Percentiles rank a stretch among this genome's conserved stretches.
These are phyloP conservation scores for Anarrhichthys ocellatus DNA, from an alignment of 2,113 vertebrate genomes.

Conservation along the genomic window DNA sequence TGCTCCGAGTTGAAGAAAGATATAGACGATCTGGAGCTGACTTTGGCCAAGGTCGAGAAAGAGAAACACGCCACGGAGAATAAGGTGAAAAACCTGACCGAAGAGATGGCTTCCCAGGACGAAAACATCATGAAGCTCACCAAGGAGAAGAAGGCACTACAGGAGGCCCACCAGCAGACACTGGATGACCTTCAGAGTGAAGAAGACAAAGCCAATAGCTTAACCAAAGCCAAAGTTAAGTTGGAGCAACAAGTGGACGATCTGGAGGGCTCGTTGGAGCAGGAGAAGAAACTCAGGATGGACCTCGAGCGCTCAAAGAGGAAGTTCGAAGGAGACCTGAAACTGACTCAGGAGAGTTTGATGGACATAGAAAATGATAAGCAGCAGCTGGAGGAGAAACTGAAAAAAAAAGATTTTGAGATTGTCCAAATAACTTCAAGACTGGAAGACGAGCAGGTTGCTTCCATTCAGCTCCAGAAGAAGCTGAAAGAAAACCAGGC, in stretches of 20 bases:
- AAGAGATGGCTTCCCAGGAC: slow-evolving; percentile 95
- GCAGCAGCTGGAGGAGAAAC: slow-evolving; percentile 88
- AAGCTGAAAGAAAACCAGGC: slow-evolving; percentile 85
- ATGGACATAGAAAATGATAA: slow-evolving; percentile 92
- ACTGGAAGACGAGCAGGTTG: slow-evolving; percentile 87
- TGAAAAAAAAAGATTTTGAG: slow-evolving; percentile 93
- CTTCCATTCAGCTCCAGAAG: slow-evolving; percentile 88
- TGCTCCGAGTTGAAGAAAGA: slow-evolving; percentile 85
- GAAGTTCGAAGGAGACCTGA: slow-evolving; percentile 90
- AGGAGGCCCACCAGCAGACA: slow-evolving; percentile 94
- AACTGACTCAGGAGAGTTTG: slow-evolving; percentile 87
- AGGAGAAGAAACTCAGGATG: slow-evolving; percentile 90
- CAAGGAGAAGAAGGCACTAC: slow-evolving; percentile 95
- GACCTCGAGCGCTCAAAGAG: slow-evolving; percentile 89
- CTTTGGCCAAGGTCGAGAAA: slow-evolving; percentile 83
- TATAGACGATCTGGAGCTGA: slow-evolving; percentile 84
- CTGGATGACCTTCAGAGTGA: slow-evolving; percentile 96
- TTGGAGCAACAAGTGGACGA: slow-evolving; percentile 95
- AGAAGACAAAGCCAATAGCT: slow-evolving; percentile 93
- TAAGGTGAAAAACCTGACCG: slow-evolving; percentile 94
- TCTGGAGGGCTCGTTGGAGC: slow-evolving; percentile 88
- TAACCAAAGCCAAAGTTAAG: slow-evolving; percentile 91
- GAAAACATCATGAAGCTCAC: slow-evolving; percentile 91
- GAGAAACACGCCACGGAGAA: slow-evolving; percentile 83
- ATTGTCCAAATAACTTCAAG: slow-evolving; percentile 82